phyloP scores from a whole-genome alignment of 2,888 invertebrate species.

The Papilio protenor region DNA sequence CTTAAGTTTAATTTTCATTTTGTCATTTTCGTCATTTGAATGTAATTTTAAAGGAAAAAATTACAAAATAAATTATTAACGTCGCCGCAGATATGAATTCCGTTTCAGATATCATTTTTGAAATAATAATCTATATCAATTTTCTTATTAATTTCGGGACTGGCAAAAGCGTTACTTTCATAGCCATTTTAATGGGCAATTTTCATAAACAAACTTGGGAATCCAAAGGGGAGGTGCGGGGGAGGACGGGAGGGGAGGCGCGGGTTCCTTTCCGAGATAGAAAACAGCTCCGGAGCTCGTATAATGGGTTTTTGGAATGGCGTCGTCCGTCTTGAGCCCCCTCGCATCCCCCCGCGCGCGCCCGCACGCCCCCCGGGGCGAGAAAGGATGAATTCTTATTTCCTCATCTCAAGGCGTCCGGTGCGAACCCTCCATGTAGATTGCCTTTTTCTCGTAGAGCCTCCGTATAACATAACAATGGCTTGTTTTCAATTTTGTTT shows the following conservation, averaged over 20 bases:
- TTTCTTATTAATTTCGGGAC: conserved; percentile 83
- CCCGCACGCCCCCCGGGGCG: conserved; percentile 66
- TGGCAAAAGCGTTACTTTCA: conserved; percentile 83
- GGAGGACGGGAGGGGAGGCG: conserved; percentile 59
- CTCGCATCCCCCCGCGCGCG: conserved; percentile 55
- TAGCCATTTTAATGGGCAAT: conserved; percentile 84
- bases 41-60: conserved; percentile 8
- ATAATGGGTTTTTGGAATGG: conserved; percentile 89
- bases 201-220: conserved; percentile 84
- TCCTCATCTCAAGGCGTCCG: conserved; percentile 83
- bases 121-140: conserved; percentile 81
- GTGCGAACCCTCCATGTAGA: conserved; percentile 82
- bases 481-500: conserved; percentile 83
- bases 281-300: conserved; percentile 87
- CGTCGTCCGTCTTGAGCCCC: conserved; percentile 87
- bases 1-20: no score
- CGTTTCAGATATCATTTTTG: conserved; percentile 47
- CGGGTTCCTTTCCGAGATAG: conserved; percentile 81
- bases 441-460: conserved; percentile 81
- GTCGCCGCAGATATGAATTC: conserved; percentile 4
- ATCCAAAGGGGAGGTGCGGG: conserved; percentile 68
- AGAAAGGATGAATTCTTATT: conserved; percentile 85
- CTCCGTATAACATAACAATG: conserved; percentile 83
- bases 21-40: no score
- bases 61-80: not conserved